phyloP scores from a whole-genome alignment of 2,113 vertebrate species.

The Sinocyclocheilus anshuiensis region DNA sequence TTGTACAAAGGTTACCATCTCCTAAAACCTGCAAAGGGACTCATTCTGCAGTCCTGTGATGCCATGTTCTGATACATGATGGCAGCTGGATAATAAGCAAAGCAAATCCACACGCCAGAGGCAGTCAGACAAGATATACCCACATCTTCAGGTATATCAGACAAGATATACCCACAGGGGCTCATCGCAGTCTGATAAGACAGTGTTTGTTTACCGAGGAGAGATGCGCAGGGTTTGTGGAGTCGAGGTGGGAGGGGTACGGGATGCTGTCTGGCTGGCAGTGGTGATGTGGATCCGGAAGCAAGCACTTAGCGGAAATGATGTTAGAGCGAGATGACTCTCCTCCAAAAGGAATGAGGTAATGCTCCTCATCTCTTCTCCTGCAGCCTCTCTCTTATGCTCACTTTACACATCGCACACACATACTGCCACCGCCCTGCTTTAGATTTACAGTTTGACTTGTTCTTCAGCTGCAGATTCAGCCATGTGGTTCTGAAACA shows the following conservation, averaged over 20 bases:
- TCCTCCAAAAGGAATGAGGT: conserved; percentile 61
- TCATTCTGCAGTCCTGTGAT: conserved; percentile 40
- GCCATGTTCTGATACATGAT: conserved; percentile 34
- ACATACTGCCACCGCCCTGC: conserved; percentile 11
- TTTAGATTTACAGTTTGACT: conserved; percentile 14
- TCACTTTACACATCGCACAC: conserved; percentile 18
- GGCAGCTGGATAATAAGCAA: conserved; percentile 26
- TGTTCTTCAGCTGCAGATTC: neutral
- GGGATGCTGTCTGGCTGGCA: conserved; percentile 35
- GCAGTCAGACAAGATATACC: conserved; percentile 24
- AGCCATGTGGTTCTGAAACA: neutral
- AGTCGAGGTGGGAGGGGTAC: conserved; percentile 21
- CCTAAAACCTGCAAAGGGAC: neutral
- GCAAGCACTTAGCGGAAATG: conserved; percentile 55
- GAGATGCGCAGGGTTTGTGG: conserved; percentile 5
- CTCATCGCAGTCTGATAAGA: conserved; percentile 22
- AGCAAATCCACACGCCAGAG: conserved; percentile 24
- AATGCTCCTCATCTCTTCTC: conserved; percentile 52
- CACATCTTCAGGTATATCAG: too few relatives aligned
- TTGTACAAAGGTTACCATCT: conserved; percentile 36
- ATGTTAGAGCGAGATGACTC: conserved; percentile 49
- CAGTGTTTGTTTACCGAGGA: conserved; percentile 6
- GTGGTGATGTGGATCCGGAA: conserved; percentile 52
- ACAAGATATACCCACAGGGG: conserved; percentile 22
- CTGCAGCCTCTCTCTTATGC: neutral